Evolutionary conservation across 2,797 vertebrate species (phyloP), one percentile per base, ranked within the genome.

Genomic region (Helicolenus hilgendorfi): DNA sequence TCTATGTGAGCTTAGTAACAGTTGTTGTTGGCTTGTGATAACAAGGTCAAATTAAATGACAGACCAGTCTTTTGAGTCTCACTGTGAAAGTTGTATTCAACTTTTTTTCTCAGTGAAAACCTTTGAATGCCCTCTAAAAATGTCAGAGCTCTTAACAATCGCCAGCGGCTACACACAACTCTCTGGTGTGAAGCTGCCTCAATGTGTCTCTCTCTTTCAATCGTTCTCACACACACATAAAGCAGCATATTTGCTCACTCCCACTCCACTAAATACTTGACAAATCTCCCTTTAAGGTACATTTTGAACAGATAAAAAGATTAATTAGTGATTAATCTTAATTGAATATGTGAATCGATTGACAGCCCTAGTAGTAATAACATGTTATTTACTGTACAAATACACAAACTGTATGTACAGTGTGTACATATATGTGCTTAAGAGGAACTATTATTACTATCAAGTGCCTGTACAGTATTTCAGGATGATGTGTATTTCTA

Each of bases 31-130:
- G n/a, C 20, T 56, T 65, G n/a, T 79, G 74, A 73, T 79, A 81
- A 87, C 71, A 77, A 87, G 82, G 84, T 85, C 87, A 77, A 64
- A 86, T 79, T 63, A 81, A 79, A 84, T 74, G 20, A 79, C 11
- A 60, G 38, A 69, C 7, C 68, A 36, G 55, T 27, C 4, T 69
- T 75, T 80, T 70, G 77, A 59, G 60, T 71, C 69, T 56, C 27
- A n/a, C 41, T 26, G n/a, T 45, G 45, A 69, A 84, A 71, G 56
- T 41, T 31, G 0, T 26, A 31, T 67, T 72, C 6, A 60, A 74
- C 27, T 29, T 69, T 2, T 20, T 24, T 4, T 18, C 24, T 18
- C 7, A 4, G 0, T 73, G 7, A 75, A 75, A 83, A 79, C 59
- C n/a, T 74, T 55, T 29, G 31, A 82, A 83, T 29, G 58, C 18